Evolutionary conservation across 1,140 invertebrate genomes (phyloP).

Genomic region (Oreohelix idahoensis): DNA sequence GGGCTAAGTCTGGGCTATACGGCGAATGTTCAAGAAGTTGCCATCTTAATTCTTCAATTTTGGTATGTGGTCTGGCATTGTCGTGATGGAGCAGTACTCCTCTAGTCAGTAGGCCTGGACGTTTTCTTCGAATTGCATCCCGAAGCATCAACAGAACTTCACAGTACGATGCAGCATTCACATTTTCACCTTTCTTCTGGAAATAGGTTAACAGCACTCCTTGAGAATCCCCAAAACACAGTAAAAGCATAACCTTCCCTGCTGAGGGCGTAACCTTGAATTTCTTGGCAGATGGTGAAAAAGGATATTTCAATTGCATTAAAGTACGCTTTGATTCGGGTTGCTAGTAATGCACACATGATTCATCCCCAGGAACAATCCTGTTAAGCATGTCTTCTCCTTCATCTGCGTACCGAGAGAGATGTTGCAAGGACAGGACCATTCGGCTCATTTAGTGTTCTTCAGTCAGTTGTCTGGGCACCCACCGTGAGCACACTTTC

Average conservation of each 20-base stretch:
- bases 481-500: slow-evolving; percentile 1
- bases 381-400: neutral
- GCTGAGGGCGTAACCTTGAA: neutral
- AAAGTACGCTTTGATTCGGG: neutral
- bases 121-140: no score
- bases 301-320: neutral
- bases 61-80: no score
- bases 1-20: no score
- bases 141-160: neutral
- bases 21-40: no score
- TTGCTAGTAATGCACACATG: neutral
- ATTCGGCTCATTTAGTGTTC: neutral
- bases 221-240: neutral
- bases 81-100: no score
- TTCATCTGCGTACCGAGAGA: neutral
- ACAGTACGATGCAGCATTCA: neutral
- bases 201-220: neutral
- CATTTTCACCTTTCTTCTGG: neutral
- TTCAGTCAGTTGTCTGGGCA: neutral
- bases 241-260: neutral
- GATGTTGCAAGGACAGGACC: neutral
- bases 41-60: no score
- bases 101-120: no score
- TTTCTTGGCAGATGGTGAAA: neutral
- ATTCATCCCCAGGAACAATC: no score